Evolutionary conservation across 2,797 vertebrate genomes (phyloP).

Genomic region (Cyprinella venusta): DNA sequence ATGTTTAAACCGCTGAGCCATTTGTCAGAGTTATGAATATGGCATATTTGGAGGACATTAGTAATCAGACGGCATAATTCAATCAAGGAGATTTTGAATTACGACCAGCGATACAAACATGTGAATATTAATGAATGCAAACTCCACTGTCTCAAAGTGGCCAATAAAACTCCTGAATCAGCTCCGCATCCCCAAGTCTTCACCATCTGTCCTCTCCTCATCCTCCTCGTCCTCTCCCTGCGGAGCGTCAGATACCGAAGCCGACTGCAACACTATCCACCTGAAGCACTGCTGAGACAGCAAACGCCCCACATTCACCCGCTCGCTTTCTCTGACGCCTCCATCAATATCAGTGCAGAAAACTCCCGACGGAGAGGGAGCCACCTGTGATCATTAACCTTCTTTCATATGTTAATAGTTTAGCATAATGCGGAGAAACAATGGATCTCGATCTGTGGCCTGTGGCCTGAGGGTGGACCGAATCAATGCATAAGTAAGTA

Average conservation of each 20-base stretch:
- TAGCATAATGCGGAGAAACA: conserved; percentile 1
- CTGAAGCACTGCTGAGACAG: conserved; percentile 44
- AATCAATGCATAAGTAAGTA: not conserved
- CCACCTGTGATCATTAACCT: conserved; percentile 28
- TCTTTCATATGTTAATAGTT: conserved; percentile 15
- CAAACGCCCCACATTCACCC: conserved; percentile 8
- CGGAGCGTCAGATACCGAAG: conserved; percentile 45
- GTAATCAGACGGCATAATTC: conserved; percentile 51
- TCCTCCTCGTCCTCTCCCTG: conserved; percentile 40
- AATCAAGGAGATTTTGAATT: conserved; percentile 57
- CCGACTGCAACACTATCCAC: conserved; percentile 41
- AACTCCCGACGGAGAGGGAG: not conserved
- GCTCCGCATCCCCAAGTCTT: not conserved
- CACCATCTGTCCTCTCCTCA: conserved; percentile 50
- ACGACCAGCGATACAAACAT: conserved; percentile 10
- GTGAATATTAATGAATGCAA: conserved; percentile 15
- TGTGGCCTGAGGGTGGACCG: not conserved
- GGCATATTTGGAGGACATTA: conserved; percentile 49
- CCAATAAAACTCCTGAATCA: conserved; percentile 42
- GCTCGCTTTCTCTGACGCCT: not conserved
- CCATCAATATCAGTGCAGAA: conserved; percentile 37
- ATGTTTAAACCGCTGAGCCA: conserved; percentile 23
- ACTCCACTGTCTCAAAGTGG: conserved; percentile 9
- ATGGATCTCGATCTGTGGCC: not conserved
- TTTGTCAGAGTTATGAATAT: conserved; percentile 55